These are phyloP conservation scores for Acromyrmex echinatior DNA, from an alignment of 1,140 invertebrate genomes.

Conservation along the genomic window DNA sequence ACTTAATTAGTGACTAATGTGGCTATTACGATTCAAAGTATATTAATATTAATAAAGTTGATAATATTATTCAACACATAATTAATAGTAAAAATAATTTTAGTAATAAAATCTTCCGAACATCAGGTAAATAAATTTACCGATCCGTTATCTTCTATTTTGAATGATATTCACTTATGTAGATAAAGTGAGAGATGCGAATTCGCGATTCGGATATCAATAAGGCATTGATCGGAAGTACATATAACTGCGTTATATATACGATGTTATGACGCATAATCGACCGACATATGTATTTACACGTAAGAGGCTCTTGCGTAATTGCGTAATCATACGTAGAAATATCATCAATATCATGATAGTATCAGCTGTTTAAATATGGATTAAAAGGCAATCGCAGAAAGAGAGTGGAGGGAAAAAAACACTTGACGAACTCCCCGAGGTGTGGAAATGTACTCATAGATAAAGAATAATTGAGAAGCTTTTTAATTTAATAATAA, in stretches of 20 bases:
- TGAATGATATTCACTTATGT: background rate
- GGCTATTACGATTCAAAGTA: background rate
- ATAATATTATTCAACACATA: background rate
- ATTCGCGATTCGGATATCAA: background rate
- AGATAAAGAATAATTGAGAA: constrained; percentile 3
- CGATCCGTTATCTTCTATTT: background rate
- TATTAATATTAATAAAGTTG: background rate
- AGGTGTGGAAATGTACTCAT: background rate
- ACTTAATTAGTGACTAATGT: background rate
- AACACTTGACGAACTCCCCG: background rate
- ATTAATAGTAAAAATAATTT: constrained; percentile 14
- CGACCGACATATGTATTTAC: background rate
- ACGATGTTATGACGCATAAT: background rate
- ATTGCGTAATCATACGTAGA: background rate
- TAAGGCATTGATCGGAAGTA: background rate
- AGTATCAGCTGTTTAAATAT: constrained; percentile 37
- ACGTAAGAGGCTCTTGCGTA: background rate
- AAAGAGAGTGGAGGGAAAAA: background rate
- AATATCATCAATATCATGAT: background rate
- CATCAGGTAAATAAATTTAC: background rate
- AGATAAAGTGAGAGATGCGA: background rate
- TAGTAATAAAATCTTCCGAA: background rate
- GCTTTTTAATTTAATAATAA: background rate
- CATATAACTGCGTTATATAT: background rate
- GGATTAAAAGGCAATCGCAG: background rate